phyloP scores from a whole-genome alignment of 2,888 invertebrate genomes.

The Apamea epomidion region DNA sequence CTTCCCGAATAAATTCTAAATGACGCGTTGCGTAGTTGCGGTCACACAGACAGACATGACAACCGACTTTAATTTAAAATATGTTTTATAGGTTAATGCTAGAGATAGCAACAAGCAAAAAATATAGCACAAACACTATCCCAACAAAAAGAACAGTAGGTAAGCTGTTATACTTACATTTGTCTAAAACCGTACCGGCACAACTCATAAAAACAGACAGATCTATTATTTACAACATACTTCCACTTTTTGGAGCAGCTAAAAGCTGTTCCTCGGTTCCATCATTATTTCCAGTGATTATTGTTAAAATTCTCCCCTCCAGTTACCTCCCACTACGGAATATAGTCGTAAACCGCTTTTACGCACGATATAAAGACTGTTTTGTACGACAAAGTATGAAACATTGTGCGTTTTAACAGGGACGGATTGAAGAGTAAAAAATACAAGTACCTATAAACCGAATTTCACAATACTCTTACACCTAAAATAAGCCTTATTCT shows the following conservation, averaged over 20 bases:
- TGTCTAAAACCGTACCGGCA: not conserved
- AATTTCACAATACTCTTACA: too few species aligned
- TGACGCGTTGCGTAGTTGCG: too few species aligned
- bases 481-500: too few species aligned
- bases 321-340: constrained; percentile 33
- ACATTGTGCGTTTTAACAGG: constrained; percentile 53
- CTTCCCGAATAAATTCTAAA: too few species aligned
- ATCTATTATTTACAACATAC: constrained; percentile 33
- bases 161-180: not conserved
- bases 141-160: not conserved
- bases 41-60: too few species aligned
- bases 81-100: not conserved
- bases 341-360: constrained; percentile 68
- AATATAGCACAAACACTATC: not conserved
- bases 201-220: constrained; percentile 7
- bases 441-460: not conserved
- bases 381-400: constrained; percentile 68
- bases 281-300: constrained; percentile 60
- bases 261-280: constrained; percentile 45
- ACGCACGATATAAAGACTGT: constrained; percentile 67
- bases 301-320: constrained; percentile 50
- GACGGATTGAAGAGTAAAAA: constrained; percentile 4
- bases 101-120: not conserved
- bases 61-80: not conserved
- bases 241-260: constrained; percentile 36